Percentiles rank a stretch among this genome's conserved stretches.
Evolutionary conservation across 2,797 vertebrate genomes (phyloP).

Genomic region (Acanthurus lineatus): DNA sequence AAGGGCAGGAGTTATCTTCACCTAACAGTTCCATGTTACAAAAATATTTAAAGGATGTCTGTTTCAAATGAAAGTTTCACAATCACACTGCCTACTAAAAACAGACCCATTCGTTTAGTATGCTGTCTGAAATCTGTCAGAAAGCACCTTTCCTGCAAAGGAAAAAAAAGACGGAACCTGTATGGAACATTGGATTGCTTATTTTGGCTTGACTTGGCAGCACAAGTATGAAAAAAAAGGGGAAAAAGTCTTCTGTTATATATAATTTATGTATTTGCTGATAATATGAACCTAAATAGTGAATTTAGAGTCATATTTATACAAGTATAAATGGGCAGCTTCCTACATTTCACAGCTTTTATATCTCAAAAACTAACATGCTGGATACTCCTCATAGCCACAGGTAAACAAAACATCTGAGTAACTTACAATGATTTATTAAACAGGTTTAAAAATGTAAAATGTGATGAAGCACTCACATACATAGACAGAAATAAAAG

Average conservation of each 20-base stretch:
- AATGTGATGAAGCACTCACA: constrained; percentile 38
- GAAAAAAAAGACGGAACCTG: neutral
- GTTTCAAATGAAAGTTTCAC: neutral
- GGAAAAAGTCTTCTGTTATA: neutral
- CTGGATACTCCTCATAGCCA: neutral
- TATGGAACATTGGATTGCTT: neutral
- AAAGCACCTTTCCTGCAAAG: neutral
- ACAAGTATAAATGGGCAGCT: neutral
- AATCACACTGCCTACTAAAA: too few species aligned
- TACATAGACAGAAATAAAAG: constrained; percentile 43
- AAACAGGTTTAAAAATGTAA: constrained; percentile 64
- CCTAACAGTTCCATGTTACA: neutral
- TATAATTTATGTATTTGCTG: too few species aligned
- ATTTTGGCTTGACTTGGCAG: neutral
- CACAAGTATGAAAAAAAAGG: neutral
- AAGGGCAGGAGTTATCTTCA: too few species aligned
- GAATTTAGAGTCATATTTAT: too few species aligned
- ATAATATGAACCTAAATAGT: too few species aligned
- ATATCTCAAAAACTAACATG: neutral
- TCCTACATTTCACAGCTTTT: neutral
- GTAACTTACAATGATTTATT: constrained; percentile 71
- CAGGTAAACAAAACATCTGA: neutral
- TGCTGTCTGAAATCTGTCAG: neutral
- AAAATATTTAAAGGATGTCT: neutral
- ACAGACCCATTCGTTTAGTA: too few species aligned